Base-by-base conservation (phyloP, 2,888 invertebrate genomes). In the Ligdia adustata region DNA sequence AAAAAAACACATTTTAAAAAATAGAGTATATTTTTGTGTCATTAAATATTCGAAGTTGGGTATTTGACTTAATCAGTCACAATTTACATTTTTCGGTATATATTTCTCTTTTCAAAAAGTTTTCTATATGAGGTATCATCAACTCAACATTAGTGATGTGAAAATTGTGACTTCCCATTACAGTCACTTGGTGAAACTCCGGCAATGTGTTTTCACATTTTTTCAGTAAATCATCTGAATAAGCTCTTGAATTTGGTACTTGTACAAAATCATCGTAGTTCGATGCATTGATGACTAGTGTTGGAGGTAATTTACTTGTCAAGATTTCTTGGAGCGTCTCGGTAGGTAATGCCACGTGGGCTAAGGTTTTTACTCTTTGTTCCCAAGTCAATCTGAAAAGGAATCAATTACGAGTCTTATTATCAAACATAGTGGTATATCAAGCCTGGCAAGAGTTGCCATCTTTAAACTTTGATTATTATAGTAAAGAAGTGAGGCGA, bases 371-470 rank as follows among this genome's bases (percentile, higher is more conserved):
- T 7, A 11, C 26, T 28, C 37, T 7, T 27, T 14, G 27, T 9
- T 37, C 37, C 37, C 37, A 37, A 4, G 37, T 18, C 12, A 27
- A 1, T 1, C 37, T 37, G 15, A 26, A 35, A 26, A 9, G 9
- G 6, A 29, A 14, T 18, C 18, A 18, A 4, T 18, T 18, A 18
- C 4, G 6, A 18, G 6, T 5, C 18, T 18, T 18, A 1, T n/a
- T n/a, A n/a, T n/a, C n/a, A n/a, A n/a, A n/a, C n/a, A n/a, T n/a
- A n/a, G n/a, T n/a, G n/a, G n/a, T n/a, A n/a, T n/a, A n/a, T n/a
- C n/a, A n/a, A n/a, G n/a, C n/a, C n/a, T n/a, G n/a, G n/a, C n/a
- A n/a, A n/a, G n/a, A n/a, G n/a, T n/a, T n/a, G n/a, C n/a, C n/a
- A n/a, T n/a, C n/a, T n/a, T n/a, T n/a, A n/a, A n/a, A n/a, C n/a